Conservation (phyloP, 2,888 invertebrate genomes). For the Drepana falcataria region DNA sequence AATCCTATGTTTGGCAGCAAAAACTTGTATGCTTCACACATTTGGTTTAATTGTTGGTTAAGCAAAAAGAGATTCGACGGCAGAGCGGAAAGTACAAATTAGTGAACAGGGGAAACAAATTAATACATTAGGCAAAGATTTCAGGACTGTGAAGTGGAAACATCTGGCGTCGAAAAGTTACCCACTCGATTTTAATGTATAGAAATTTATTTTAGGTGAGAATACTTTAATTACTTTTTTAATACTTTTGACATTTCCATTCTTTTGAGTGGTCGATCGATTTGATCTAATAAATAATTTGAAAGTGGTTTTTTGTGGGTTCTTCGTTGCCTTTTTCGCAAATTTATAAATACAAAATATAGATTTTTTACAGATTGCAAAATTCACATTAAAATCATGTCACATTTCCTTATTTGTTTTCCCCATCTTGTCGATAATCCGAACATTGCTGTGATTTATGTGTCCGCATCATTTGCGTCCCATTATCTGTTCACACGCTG, state of each 20-base stretch:
- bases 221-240: too few relatives aligned
- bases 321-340: too few relatives aligned
- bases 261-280: too few relatives aligned
- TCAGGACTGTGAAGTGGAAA: slow-evolving; percentile 49
- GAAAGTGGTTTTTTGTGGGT: too few relatives aligned
- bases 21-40: slow-evolving; percentile 22
- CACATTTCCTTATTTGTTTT: slow-evolving; percentile 3
- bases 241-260: too few relatives aligned
- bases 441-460: slow-evolving; percentile 45
- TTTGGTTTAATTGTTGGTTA: slow-evolving; percentile 10
- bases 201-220: too few relatives aligned
- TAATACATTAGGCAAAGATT: slow-evolving; percentile 41
- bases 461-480: slow-evolving; percentile 50
- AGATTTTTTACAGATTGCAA: too few relatives aligned
- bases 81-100: slow-evolving; percentile 68
- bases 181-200: slow-evolving; percentile 5
- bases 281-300: too few relatives aligned
- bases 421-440: slow-evolving; percentile 24
- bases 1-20: not conserved
- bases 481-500: slow-evolving; percentile 51
- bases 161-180: slow-evolving; percentile 38
- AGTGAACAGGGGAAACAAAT: slow-evolving; percentile 71
- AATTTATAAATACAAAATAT: too few relatives aligned
- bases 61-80: slow-evolving; percentile 29
- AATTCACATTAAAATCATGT: too few relatives aligned